A percentile compares a stretch with the other conserved stretches of the same genome.
These are phyloP conservation scores for Thaleichthys pacificus DNA, from an alignment of 2,797 vertebrate genomes.

Conservation along the genomic window DNA sequence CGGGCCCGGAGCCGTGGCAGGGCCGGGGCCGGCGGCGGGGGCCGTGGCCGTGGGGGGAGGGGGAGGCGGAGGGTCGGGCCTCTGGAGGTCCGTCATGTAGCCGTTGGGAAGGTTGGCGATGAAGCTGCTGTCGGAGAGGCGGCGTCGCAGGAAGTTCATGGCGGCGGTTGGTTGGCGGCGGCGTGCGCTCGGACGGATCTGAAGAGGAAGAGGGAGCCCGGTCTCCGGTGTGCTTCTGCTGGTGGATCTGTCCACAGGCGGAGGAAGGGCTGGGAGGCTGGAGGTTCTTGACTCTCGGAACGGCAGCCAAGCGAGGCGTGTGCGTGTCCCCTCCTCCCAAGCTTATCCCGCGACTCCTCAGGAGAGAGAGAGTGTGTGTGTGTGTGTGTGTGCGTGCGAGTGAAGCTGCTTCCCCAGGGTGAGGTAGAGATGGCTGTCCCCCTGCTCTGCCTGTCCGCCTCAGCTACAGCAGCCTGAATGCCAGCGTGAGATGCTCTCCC, in stretches of 20 bases:
- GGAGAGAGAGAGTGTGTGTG: conserved; percentile 47
- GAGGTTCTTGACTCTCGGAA: conserved; percentile 41
- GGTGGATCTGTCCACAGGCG: conserved; percentile 34
- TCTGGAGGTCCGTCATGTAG: conserved; percentile 98
- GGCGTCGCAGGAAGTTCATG: conserved; percentile 98
- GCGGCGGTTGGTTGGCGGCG: conserved; percentile 28
- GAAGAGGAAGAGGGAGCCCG: conserved; percentile 21
- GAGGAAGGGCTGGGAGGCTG: not conserved
- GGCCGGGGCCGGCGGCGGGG: conserved; percentile 43
- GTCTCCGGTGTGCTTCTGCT: conserved; percentile 15
- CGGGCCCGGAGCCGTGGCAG: conserved; percentile 61
- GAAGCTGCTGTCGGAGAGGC: conserved; percentile 98
- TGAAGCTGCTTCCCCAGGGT: conserved; percentile 41
- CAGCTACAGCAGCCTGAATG: conserved; percentile 64
- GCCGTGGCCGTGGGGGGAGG: conserved; percentile 75
- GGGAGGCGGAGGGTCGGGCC: conserved; percentile 87
- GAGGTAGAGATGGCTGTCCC: conserved; percentile 49
- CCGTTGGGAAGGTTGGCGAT: conserved; percentile 98
- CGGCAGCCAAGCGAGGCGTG: conserved; percentile 51
- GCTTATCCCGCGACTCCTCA: conserved; percentile 54
- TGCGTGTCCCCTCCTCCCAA: conserved; percentile 49
- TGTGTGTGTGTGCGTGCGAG: conserved; percentile 32
- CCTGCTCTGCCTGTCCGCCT: conserved; percentile 54
- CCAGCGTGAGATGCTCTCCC: conserved; percentile 67
- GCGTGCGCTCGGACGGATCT: not conserved